Conservation (phyloP, 2,113 vertebrate species). For the Dromiciops gliroides region DNA sequence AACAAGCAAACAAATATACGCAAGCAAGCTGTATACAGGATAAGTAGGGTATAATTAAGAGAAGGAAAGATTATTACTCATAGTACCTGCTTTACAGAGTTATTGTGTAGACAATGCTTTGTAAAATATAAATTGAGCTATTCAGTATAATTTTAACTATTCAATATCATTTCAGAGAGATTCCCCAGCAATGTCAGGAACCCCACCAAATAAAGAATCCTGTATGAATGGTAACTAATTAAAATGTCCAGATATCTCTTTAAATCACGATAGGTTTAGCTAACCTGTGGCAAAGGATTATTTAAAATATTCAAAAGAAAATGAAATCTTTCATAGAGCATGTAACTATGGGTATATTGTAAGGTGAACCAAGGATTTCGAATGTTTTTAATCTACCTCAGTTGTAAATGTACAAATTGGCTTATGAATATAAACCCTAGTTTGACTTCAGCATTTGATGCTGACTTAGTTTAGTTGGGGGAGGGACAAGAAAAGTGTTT, state of each 20-base stretch:
- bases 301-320: constrained; percentile 40
- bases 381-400: constrained; percentile 57
- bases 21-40: not conserved
- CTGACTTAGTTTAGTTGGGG: not conserved
- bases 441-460: constrained; percentile 44
- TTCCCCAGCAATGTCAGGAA: not conserved
- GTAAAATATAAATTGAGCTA: not conserved
- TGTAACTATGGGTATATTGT: constrained; percentile 11
- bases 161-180: constrained; percentile 6
- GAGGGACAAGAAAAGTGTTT: not conserved
- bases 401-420: constrained; percentile 48
- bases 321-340: constrained; percentile 46
- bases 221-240: not conserved
- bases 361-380: not conserved
- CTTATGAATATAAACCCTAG: not conserved
- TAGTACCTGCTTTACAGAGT: not conserved
- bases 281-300: constrained; percentile 23
- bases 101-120: not conserved
- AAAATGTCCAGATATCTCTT: not conserved
- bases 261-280: constrained; percentile 37
- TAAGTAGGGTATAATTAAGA: not conserved
- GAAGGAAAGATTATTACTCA: not conserved
- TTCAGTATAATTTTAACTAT: not conserved
- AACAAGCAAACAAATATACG: not conserved
- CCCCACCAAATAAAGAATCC: not conserved